Evolutionary conservation across 2,113 vertebrate species (phyloP).

Genomic region (Cyprinus carpio): DNA sequence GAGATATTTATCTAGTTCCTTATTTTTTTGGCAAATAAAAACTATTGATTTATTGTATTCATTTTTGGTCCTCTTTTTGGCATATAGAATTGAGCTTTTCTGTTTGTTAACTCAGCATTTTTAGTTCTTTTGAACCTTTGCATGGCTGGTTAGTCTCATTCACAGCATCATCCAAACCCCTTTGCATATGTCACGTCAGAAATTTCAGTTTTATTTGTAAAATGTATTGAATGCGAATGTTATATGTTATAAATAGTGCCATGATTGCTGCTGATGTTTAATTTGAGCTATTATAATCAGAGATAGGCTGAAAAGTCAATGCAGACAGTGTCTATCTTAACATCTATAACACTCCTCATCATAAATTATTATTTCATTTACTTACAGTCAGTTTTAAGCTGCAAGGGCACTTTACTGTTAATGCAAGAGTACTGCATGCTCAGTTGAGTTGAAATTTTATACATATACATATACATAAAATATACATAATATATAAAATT

Average conservation of each 20-base stretch:
- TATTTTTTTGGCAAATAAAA: constrained; percentile 28
- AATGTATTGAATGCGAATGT: neutral
- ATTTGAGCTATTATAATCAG: constrained; percentile 21
- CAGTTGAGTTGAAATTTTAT: too few species aligned
- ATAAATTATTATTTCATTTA: constrained; percentile 24
- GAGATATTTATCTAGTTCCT: constrained; percentile 61
- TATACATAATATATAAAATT: too few species aligned
- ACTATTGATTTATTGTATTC: constrained; percentile 7
- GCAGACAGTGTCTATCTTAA: constrained; percentile 2
- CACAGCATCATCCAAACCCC: neutral
- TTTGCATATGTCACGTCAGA: neutral
- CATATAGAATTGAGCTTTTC: constrained; percentile 9
- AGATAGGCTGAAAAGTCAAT: constrained; percentile 22
- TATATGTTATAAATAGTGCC: neutral
- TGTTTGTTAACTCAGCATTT: neutral
- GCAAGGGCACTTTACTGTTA: neutral
- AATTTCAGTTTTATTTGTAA: constrained; percentile 12
- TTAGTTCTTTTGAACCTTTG: constrained; percentile 12
- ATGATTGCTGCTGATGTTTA: constrained; percentile 38
- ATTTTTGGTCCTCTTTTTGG: neutral
- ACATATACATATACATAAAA: too few species aligned
- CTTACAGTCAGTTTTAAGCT: neutral
- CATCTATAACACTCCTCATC: constrained; percentile 15
- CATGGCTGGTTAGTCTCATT: constrained; percentile 13
- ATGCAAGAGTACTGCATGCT: neutral